Base-by-base conservation (phyloP, 1,140 invertebrate species). In the Drosophila seguyi region DNA sequence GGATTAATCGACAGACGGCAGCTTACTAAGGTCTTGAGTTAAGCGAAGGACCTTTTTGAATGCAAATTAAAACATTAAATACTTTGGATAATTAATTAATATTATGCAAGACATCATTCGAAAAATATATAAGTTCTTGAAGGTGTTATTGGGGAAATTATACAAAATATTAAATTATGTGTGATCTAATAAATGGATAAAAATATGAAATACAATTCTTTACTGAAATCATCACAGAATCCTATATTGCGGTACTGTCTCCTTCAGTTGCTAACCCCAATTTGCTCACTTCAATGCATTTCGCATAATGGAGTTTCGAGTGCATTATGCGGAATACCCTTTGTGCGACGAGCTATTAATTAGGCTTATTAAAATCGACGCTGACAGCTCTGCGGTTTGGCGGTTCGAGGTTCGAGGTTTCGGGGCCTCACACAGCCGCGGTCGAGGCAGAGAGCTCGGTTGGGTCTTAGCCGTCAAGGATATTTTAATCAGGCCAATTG, bases 401-500 rank as follows among this genome's bases (percentile, higher is more conserved):
- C 48, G 52, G 55, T 60, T 60, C 47, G 69, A 29, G 59, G 34
- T 60, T 60, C 47, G 69, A 45, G 59, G 65, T 67, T 75, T 74
- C 27, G 63, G 47, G 47, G 39, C 41, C 39, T 41, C 39, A 52
- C 42, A 42, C 71, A 67, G 11, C 38, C 47, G 41, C 38, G 39
- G 41, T 44, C 41, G 20, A 10, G 31, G 36, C 36, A 27, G 27
- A n/a, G 47, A 31, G 27, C 27, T 31, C 27, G 47, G 47, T 50
- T 52, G 41, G 34, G 42, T 58, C 68, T 72, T 58, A 71, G 68
- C 68, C 55, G 42, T 81, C 66, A 90, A 85, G 86, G 86, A 76
- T 76, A 73, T 85, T 79, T 90, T 90, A 90, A 90, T 90, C 83
- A 90, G 85, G 81, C 29, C 85, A 90, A 90, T 90, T 90, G 86